These are phyloP conservation scores for Gastrophryne carolinensis DNA, from an alignment of 2,797 vertebrate genomes.

Conservation along the genomic window DNA sequence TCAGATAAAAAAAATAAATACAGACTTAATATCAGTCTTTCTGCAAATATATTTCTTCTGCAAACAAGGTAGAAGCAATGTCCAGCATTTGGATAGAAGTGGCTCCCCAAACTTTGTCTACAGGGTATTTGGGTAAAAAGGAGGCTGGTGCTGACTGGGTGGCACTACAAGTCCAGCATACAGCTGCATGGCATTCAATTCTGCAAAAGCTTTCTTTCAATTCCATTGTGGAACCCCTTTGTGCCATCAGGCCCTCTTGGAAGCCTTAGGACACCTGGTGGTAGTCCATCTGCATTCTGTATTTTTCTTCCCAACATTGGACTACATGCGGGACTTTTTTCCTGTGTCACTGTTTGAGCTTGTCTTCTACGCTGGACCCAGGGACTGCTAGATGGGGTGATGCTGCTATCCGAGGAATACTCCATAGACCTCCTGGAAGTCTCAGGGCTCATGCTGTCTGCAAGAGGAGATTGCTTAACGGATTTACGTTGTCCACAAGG, in stretches of 20 bases:
- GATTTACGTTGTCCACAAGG: constrained; percentile 84
- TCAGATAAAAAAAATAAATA: constrained; percentile 59
- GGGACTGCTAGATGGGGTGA: constrained; percentile 89
- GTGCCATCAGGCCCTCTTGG: constrained; percentile 91
- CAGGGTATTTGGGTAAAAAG: neutral
- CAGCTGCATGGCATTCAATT: constrained; percentile 27
- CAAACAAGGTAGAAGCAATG: constrained; percentile 45
- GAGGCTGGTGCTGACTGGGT: constrained; percentile 7
- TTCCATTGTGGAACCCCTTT: constrained; percentile 82
- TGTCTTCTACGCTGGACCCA: constrained; percentile 93
- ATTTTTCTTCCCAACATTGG: constrained; percentile 85
- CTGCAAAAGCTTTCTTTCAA: constrained; percentile 70
- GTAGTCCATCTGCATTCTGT: constrained; percentile 84
- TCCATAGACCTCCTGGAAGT: constrained; percentile 73
- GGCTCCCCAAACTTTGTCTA: constrained; percentile 7
- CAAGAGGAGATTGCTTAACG: constrained; percentile 81
- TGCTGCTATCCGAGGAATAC: constrained; percentile 95
- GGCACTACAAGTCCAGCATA: constrained; percentile 10
- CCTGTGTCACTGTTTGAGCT: constrained; percentile 78
- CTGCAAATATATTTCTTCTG: constrained; percentile 53
- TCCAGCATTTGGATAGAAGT: constrained; percentile 7
- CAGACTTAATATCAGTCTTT: constrained; percentile 52
- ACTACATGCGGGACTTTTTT: constrained; percentile 86
- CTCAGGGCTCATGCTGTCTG: constrained; percentile 77
- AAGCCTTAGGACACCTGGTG: constrained; percentile 84